Evolutionary conservation across 23 tunicate species (phyloP).

Genomic region (Corella eumyota): DNA sequence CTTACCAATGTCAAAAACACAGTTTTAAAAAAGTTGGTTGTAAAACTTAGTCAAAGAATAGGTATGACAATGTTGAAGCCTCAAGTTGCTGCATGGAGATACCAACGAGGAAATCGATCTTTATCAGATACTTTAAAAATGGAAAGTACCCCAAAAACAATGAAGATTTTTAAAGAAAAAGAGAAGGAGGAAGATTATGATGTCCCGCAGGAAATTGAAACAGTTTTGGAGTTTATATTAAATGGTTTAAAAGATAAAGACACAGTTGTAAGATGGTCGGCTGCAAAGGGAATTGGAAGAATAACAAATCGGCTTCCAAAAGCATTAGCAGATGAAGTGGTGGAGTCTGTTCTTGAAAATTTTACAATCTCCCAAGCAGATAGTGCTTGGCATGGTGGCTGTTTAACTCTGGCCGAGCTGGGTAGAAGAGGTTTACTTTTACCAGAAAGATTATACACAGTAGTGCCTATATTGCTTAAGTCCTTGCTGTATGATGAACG

Average conservation of each 20-base stretch:
- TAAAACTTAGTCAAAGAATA: constrained; percentile 54
- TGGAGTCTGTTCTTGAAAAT: constrained; percentile 53
- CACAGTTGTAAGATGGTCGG: constrained; percentile 94
- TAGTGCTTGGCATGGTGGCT: constrained; percentile 95
- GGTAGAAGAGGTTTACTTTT: constrained; percentile 87
- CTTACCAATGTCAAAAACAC: constrained; percentile 35
- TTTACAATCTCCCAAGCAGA: constrained; percentile 58
- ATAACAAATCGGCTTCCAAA: constrained; percentile 77
- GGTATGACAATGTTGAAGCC: constrained; percentile 82
- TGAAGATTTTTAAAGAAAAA: background rate
- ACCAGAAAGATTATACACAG: constrained; percentile 50
- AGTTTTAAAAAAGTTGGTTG: constrained; percentile 37
- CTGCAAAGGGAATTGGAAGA: constrained; percentile 96
- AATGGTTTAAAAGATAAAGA: constrained; percentile 82
- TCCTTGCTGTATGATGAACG: constrained; percentile 75
- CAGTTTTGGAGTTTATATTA: constrained; percentile 49
- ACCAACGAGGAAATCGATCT: constrained; percentile 84
- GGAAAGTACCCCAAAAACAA: background rate
- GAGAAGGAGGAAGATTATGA: constrained; percentile 51
- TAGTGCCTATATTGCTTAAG: constrained; percentile 60
- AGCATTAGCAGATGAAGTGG: constrained; percentile 85
- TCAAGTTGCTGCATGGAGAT: constrained; percentile 83
- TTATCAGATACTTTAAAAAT: constrained; percentile 45
- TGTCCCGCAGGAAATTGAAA: constrained; percentile 77
- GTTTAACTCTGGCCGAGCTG: constrained; percentile 83